Evolutionary conservation across 2,797 vertebrate genomes (phyloP).

Genomic region (Chiroxiphia lanceolata): DNA sequence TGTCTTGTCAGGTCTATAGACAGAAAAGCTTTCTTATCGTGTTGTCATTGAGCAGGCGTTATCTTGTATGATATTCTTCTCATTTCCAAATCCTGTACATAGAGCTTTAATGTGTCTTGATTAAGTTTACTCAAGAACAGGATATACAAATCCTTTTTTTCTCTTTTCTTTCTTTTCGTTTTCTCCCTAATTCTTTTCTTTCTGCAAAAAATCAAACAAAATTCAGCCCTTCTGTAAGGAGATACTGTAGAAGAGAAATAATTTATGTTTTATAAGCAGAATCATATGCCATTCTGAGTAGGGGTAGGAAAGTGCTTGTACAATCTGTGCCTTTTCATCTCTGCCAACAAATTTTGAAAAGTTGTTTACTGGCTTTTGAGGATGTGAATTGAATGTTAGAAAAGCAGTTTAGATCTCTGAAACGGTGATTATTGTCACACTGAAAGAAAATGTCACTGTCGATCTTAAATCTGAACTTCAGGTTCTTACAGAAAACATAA

Average conservation of each 20-base stretch:
- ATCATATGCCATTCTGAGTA: conserved; percentile 34
- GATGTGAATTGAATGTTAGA: conserved; percentile 14
- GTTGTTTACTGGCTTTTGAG: conserved; percentile 8
- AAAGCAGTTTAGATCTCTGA: neutral
- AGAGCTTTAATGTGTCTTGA: neutral
- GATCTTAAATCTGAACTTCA: neutral
- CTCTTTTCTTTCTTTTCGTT: neutral
- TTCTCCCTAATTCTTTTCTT: neutral
- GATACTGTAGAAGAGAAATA: conserved; percentile 24
- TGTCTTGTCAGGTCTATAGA: neutral
- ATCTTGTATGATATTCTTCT: neutral
- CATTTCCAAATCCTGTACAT: neutral
- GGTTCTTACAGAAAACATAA: neutral
- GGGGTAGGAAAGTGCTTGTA: conserved; percentile 28
- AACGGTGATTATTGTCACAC: neutral
- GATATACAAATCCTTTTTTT: neutral
- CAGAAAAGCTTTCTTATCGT: neutral
- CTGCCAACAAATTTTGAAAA: conserved; percentile 47
- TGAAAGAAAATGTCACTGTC: neutral
- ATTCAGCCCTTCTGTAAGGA: neutral
- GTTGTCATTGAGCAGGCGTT: neutral
- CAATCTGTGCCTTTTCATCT: conserved; percentile 47
- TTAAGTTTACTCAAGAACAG: neutral
- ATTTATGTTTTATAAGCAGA: conserved; percentile 38
- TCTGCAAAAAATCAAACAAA: neutral